phyloP scores from a whole-genome alignment of 23 tunicate species.

The Halocynthia roretzi region DNA sequence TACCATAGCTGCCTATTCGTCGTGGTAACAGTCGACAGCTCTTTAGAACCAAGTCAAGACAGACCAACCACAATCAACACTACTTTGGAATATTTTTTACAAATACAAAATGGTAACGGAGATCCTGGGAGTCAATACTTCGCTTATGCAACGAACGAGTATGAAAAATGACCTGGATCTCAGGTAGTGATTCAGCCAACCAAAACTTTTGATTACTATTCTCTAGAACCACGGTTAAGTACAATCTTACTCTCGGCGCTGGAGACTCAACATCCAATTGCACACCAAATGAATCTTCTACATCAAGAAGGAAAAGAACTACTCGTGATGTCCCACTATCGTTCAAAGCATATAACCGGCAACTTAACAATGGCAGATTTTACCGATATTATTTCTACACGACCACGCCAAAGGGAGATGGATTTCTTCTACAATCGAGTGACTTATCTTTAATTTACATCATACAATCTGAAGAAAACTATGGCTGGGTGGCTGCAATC shows the following conservation, averaged over 20 bases:
- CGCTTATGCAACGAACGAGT: slow-evolving; percentile 6
- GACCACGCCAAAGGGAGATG: not conserved
- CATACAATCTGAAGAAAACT: not conserved
- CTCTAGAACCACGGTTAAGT: not conserved
- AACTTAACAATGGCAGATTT: not conserved
- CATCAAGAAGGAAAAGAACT: not conserved
- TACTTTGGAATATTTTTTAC: not conserved
- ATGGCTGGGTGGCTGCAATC: slow-evolving; percentile 14
- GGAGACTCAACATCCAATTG: not conserved
- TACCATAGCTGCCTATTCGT: slow-evolving; percentile 7
- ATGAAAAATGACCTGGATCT: not conserved
- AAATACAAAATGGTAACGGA: not conserved
- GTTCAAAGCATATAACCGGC: slow-evolving; percentile 1
- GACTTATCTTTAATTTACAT: not conserved
- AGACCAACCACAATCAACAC: not conserved
- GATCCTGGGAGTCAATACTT: not conserved
- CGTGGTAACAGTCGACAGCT: slow-evolving; percentile 10
- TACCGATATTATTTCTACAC: slow-evolving; percentile 14
- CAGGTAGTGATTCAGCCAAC: not conserved
- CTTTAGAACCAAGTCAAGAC: not conserved
- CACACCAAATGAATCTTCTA: not conserved
- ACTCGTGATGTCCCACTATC: not conserved
- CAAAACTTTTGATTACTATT: not conserved
- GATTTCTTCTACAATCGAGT: slow-evolving; percentile 4
- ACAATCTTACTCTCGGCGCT: slow-evolving; percentile 1